These are phyloP conservation scores for Brachionus paranguensis DNA, from an alignment of 1,140 invertebrate genomes.

Conservation along the genomic window DNA sequence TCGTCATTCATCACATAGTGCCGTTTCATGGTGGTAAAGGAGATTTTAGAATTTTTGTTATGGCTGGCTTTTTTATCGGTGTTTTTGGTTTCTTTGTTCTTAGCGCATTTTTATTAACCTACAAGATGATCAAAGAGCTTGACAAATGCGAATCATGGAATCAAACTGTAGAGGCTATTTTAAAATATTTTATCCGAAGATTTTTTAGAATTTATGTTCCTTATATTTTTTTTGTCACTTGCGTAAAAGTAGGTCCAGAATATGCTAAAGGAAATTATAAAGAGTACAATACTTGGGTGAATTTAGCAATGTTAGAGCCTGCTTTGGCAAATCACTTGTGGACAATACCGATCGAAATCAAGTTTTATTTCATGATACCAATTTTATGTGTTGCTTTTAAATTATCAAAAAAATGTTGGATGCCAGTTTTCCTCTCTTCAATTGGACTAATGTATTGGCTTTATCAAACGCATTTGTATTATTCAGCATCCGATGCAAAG, in stretches of 20 bases:
- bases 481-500: background rate
- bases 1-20: background rate
- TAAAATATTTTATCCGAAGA: background rate
- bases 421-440: background rate
- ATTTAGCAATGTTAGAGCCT: background rate
- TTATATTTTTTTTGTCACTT: background rate
- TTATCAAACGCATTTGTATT: background rate
- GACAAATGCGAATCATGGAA: background rate
- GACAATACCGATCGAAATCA: background rate
- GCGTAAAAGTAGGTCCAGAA: background rate
- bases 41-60: background rate
- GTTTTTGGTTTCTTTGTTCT: background rate
- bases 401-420: background rate
- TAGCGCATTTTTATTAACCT: background rate
- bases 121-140: background rate
- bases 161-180: background rate
- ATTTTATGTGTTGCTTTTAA: background rate
- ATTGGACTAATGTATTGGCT: background rate
- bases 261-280: background rate
- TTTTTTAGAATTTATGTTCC: background rate
- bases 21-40: background rate
- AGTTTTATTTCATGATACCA: slow-evolving; percentile 1
- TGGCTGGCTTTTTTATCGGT: background rate
- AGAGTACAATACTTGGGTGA: background rate
- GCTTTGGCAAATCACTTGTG: background rate